These are phyloP conservation scores for Cordylochernes scorpioides DNA, from an alignment of 2,888 invertebrate species.

Conservation along the genomic window DNA sequence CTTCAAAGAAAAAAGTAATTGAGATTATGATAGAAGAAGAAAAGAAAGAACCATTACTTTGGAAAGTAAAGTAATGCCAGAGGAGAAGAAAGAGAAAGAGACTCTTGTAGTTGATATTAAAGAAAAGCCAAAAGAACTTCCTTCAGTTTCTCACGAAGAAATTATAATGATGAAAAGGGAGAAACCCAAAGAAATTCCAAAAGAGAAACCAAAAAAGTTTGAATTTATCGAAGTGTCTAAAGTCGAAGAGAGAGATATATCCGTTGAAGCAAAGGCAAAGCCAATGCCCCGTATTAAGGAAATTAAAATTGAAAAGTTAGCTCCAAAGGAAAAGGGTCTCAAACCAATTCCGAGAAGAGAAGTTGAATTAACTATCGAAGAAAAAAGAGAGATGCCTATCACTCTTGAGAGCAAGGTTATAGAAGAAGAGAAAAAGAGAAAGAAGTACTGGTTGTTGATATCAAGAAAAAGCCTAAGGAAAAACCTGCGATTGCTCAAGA, in stretches of 20 bases:
- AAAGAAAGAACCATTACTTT: slow-evolving; percentile 3
- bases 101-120: too few species aligned
- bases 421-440: too few species aligned
- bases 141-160: neutral
- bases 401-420: too few species aligned
- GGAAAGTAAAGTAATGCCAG: slow-evolving; percentile 3
- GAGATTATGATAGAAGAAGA: slow-evolving; percentile 1
- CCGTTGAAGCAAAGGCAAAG: too few species aligned
- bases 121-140: neutral
- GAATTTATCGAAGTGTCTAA: slow-evolving; percentile 1
- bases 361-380: too few species aligned
- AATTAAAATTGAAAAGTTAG: slow-evolving; percentile 4
- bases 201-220: slow-evolving; percentile 1
- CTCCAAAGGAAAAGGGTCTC: too few species aligned
- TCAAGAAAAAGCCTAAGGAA: too few species aligned
- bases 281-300: neutral
- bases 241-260: too few species aligned
- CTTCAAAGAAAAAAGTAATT: slow-evolving; percentile 5
- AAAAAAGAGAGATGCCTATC: too few species aligned
- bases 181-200: neutral
- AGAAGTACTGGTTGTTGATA: too few species aligned
- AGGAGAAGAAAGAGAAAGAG: slow-evolving; percentile 3
- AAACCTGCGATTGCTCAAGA: too few species aligned
- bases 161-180: neutral
- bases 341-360: too few species aligned